A percentile compares a stretch with the other conserved stretches of the same genome.
These are phyloP conservation scores for Tychaedon coryphoeus DNA, from an alignment of 2,113 vertebrate species.

Conservation along the genomic window DNA sequence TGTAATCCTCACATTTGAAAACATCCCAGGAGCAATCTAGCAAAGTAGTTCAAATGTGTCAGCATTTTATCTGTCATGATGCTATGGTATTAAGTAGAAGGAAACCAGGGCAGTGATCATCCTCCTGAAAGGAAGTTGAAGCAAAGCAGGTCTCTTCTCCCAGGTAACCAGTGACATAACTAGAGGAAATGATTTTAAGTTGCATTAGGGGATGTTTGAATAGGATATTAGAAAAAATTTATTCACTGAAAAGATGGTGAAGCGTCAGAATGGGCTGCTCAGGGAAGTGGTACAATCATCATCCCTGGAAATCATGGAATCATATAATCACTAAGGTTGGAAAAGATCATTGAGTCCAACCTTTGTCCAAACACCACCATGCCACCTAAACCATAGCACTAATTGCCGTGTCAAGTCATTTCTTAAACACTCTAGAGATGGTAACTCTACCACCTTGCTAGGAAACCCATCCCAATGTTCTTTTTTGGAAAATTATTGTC, in stretches of 20 bases:
- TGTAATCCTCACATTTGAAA: not conserved
- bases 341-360: not conserved
- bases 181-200: not conserved
- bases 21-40: not conserved
- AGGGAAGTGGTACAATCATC: not conserved
- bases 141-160: not conserved
- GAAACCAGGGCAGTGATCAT: not conserved
- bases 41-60: not conserved
- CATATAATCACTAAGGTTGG: not conserved
- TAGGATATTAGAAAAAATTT: not conserved
- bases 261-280: not conserved
- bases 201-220: not conserved
- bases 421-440: not conserved
- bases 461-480: not conserved
- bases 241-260: not conserved
- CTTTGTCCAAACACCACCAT: not conserved
- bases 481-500: not conserved
- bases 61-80: not conserved
- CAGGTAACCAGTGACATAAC: not conserved
- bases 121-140: not conserved
- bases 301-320: not conserved
- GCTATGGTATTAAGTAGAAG: not conserved
- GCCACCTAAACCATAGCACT: not conserved
- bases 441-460: not conserved
- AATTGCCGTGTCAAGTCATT: fast-evolving